Evolutionary conservation across 2,113 vertebrate species (phyloP), one percentile per base, ranked within the genome.

Genomic region (Abramis brama): DNA sequence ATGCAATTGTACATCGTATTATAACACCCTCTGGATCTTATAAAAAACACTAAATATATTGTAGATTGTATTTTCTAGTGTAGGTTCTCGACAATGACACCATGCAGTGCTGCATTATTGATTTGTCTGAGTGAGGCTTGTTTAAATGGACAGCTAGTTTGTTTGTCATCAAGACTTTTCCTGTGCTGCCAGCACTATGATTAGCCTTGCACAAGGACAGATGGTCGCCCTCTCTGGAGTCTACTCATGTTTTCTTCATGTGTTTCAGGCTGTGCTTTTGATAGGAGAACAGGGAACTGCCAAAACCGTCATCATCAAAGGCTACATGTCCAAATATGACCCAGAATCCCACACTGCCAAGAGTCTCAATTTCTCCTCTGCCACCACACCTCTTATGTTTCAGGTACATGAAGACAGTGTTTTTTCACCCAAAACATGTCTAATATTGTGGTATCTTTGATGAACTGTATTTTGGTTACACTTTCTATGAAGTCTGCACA

Each of bases 221-320:
- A 82, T 82, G 62, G 43, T 52, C 62, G 0, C 79, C 39, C 79
- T 82, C 79, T 82, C 60, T 82, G 43, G 73, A 77, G 21, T 81
- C 52, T 83, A 17, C 43, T 83, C 6, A 2, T 81, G 33, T 52
- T 60, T 62, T 64, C 2, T 39, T 83, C 12, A 10, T 73, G 59
- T 88, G 12, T 84, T 82, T 64, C 75, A 95, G 98, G 97, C 97
- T 71, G 97, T 99, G 89, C 91, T 99, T 74, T 93, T 99, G 92
- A 98, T 97, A 90, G 98, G 98, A 80, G 98, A 99, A 62, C 97
- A 99, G 93, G 98, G 98, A 83, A 99, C 97, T 82, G 98, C 98
- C 59, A 99, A 99, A 89, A 99, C 98, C 0, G 97, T 99, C 79
- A 97, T 97, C 73, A 96, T 97, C 87, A 99, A 99, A 93, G 90